Evolutionary conservation across 2,888 invertebrate genomes (phyloP).

Genomic region (Hirtodrosophila duncani): DNA sequence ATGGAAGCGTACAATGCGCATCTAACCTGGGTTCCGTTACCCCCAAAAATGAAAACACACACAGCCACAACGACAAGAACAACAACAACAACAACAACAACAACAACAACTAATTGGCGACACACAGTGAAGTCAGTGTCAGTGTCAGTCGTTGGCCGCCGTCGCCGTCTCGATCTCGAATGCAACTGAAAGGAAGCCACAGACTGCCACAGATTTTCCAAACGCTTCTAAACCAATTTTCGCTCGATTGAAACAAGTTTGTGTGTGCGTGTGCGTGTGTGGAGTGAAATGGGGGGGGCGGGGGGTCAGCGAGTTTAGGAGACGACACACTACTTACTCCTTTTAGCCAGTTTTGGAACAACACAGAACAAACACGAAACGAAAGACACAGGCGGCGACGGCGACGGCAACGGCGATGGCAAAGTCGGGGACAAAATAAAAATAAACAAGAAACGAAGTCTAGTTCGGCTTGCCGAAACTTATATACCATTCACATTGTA

Average conservation of each 20-base stretch:
- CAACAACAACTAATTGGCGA: slow-evolving; percentile 8
- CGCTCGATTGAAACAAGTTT: slow-evolving; percentile 28
- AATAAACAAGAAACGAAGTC: background rate
- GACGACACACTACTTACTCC: slow-evolving; percentile 28
- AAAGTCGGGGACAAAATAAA: no score
- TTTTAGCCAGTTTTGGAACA: slow-evolving; percentile 10
- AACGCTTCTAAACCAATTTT: slow-evolving; percentile 28
- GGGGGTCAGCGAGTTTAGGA: slow-evolving; percentile 12
- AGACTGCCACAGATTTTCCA: slow-evolving; percentile 45
- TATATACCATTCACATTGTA: no score
- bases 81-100: slow-evolving; percentile 21
- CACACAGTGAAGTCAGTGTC: slow-evolving; percentile 28
- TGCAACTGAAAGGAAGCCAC: slow-evolving; percentile 68
- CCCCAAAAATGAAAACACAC: slow-evolving; percentile 2
- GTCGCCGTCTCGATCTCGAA: slow-evolving; percentile 59
- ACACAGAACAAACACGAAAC: slow-evolving; percentile 15
- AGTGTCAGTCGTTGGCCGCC: no score
- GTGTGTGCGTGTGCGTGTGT: no score
- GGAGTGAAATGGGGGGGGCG: background rate
- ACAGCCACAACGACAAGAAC: slow-evolving; percentile 20
- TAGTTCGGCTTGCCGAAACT: no score
- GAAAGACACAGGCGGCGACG: no score
- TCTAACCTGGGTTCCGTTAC: slow-evolving; percentile 31
- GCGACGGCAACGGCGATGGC: no score
- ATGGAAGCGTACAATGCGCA: slow-evolving; percentile 78